Evolutionary conservation across 2,113 vertebrate species (phyloP), one percentile per base, ranked within the genome.

Genomic region (Stigmatopora argus): DNA sequence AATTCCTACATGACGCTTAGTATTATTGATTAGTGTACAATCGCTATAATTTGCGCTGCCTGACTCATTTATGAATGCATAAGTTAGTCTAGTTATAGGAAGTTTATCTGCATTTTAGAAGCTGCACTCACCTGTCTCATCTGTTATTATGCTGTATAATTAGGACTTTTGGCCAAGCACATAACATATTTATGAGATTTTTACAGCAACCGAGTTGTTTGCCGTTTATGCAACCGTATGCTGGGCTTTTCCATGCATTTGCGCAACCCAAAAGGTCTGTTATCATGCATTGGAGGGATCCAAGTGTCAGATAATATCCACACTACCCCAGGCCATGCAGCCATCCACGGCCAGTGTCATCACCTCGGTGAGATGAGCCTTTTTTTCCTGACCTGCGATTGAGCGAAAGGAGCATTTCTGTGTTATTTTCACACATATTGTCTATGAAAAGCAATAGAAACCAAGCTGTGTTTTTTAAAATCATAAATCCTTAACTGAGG

Each of bases 231-330:
- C 75, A 72, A 13, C 7, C 41, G 5, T 15, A 34, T 19, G 8
- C 41, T 18, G 35, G 6, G 69, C 15, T 79, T 68, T 76, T 69
- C 26, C 17, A 56, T 58, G 74, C 52, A 65, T 17, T 64, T 64
- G 62, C 52, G 60, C 69, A 77, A 66, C 71, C 74, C 78, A 73
- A 82, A 84, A 23, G 59, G 75, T 72, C 79, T 77, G 83, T 88
- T 87, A 85, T 80, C 75, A 69, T 69, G 70, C 79, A 84, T 86
- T 85, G 81, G 77, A 71, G 77, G 65, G 71, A 78, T 56, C 77
- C 48, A 38, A 49, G 64, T 80, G 86, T 87, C 86, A 81, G 78
- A 80, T 82, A 67, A 44, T 70, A 80, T 85, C 80, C 73, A 52
- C 68, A 71, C 87, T 78, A 76, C 78, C 70, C 58, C 31, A 34